Evolutionary conservation across 2,888 invertebrate genomes (phyloP), one percentile per base, ranked within the genome.

Genomic region (Drosophila glabriapex): DNA sequence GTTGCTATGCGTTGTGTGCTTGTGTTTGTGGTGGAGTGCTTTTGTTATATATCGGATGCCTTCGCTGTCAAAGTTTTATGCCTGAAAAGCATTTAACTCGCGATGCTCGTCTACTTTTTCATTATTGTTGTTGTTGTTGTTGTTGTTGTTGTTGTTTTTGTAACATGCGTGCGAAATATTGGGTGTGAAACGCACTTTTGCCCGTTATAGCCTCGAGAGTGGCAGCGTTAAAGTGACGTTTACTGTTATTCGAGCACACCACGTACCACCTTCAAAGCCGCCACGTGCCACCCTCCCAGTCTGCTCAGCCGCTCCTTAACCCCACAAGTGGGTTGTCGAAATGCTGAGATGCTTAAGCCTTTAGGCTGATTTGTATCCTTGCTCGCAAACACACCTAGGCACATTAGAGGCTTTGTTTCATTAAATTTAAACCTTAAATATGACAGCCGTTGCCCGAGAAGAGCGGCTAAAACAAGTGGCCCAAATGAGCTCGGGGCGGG

Each of bases 171-270:
- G 82, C 77, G 69, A 69, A 78, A 79, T 81, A 87, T 87, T 90
- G 87, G 75, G 90, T 90, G 87, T 75, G 87, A 87, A 87, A 87
- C 90, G 85, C 83, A 89, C 84, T 82, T 41, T 77, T 80, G 76
- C 71, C 64, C 64, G 66, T 86, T 78, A 74, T 70, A 59, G 76
- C 76, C 73, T 54, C 68, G 29, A 71, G 71, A 50, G 72, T 68
- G 74, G 66, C 63, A 67, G 68, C 66, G 73, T 70, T 78, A 78
- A 85, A 85, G 83, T 83, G 85, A 83, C 88, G 81, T 88, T 88
- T 83, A 90, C 80, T 88, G 86, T 87, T 83, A 81, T 83, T 77
- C 77, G 73, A 76, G 76, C 62, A 71, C 68, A 61, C 59, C 63
- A 78, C 62, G 67, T 55, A 58, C 65, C 54, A 46, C 37, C 54